Conservation (phyloP, 2,113 vertebrate species). For the Actinemys pallida region DNA sequence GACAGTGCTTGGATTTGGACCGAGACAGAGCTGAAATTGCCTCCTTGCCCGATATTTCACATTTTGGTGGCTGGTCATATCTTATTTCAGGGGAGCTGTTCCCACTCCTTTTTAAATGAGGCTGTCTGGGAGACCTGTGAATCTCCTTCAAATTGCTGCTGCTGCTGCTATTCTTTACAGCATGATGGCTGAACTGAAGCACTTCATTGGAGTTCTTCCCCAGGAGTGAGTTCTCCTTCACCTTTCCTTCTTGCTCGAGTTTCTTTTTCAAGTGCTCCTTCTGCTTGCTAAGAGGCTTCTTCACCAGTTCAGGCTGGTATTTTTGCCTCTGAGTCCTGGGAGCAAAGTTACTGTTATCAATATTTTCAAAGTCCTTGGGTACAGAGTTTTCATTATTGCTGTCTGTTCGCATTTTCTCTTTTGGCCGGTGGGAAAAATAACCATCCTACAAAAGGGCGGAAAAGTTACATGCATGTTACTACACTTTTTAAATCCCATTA, state of each 20-base stretch:
- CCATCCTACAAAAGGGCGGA: slow-evolving; percentile 84
- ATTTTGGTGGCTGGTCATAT: slow-evolving; percentile 88
- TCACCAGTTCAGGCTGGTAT: slow-evolving; percentile 80
- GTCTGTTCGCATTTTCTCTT: slow-evolving; percentile 92
- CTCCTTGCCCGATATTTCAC: slow-evolving; percentile 96
- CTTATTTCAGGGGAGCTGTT: slow-evolving; percentile 80
- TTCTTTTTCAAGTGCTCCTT: slow-evolving; percentile 88
- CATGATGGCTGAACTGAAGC: slow-evolving; percentile 69
- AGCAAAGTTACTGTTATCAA: slow-evolving; percentile 98
- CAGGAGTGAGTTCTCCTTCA: slow-evolving; percentile 77
- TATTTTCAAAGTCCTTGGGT: slow-evolving; percentile 97
- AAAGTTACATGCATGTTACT: slow-evolving; percentile 60
- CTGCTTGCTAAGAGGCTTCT: slow-evolving; percentile 80
- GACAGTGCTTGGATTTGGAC: slow-evolving; percentile 90
- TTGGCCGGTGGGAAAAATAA: slow-evolving; percentile 94
- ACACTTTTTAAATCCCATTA: background rate
- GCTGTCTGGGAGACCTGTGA: slow-evolving; percentile 62
- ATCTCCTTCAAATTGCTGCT: slow-evolving; percentile 68
- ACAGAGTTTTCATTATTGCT: slow-evolving; percentile 99
- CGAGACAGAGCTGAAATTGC: slow-evolving; percentile 94
- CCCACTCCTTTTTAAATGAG: slow-evolving; percentile 67
- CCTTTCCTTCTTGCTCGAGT: slow-evolving; percentile 81
- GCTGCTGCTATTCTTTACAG: slow-evolving; percentile 73
- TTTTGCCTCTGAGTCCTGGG: slow-evolving; percentile 91
- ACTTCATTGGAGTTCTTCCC: slow-evolving; percentile 86